These are phyloP conservation scores for Ectropis crepuscularia DNA, from an alignment of 2,888 invertebrate genomes.

Conservation along the genomic window DNA sequence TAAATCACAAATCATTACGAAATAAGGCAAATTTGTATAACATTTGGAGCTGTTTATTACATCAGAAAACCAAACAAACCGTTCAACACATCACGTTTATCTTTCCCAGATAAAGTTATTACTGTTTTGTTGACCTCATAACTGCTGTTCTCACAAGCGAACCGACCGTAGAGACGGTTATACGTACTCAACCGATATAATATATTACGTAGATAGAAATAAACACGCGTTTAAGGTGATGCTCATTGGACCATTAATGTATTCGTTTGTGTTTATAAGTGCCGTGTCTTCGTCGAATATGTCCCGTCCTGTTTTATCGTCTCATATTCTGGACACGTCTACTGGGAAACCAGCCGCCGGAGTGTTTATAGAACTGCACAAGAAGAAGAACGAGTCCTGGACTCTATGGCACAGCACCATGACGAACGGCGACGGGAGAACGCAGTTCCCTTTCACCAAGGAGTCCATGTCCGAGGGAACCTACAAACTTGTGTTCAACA, in stretches of 20 bases:
- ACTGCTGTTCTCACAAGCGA: constrained; percentile 9
- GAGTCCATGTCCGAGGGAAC: constrained; percentile 87
- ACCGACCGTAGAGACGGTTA: constrained; percentile 8
- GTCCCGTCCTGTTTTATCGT: constrained; percentile 87
- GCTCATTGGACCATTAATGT: background rate
- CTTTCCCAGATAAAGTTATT: constrained; percentile 25
- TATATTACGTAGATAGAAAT: background rate
- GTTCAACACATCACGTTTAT: constrained; percentile 13
- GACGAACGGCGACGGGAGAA: constrained; percentile 88
- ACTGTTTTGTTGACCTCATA: constrained; percentile 14
- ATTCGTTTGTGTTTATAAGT: constrained; percentile 1
- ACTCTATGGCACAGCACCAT: constrained; percentile 86
- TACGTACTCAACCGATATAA: background rate
- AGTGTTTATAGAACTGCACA: constrained; percentile 88
- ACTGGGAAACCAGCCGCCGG: constrained; percentile 88
- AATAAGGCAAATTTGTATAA: background rate
- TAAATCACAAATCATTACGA: background rate
- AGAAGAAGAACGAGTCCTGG: constrained; percentile 87
- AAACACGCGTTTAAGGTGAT: background rate
- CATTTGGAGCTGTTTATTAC: background rate
- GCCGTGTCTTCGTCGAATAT: constrained; percentile 43
- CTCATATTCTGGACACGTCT: constrained; percentile 90
- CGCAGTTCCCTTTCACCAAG: constrained; percentile 85
- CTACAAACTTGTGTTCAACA: constrained; percentile 91
- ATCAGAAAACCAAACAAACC: constrained; percentile 2